phyloP scores from a whole-genome alignment of 30 jellyfish, hydroid and myxozoan species.

The Pseudorhiza aurosa region DNA sequence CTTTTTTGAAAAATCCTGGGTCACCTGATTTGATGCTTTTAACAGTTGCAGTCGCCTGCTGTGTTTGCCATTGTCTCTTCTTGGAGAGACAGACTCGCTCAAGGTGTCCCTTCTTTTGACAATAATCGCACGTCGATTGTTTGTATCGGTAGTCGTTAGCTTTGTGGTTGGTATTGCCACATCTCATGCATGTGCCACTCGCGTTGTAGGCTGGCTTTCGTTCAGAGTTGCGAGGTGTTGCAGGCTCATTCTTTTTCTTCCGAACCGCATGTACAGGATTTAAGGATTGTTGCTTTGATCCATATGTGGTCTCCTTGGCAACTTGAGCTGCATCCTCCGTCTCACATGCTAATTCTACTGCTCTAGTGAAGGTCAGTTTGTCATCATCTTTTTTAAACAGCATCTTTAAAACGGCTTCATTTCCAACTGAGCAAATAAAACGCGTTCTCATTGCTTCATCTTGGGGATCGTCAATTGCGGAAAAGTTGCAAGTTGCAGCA shows the following conservation, averaged over 20 bases:
- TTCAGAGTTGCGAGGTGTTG: conserved; percentile 21
- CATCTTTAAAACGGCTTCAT: conserved; percentile 50
- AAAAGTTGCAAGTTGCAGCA: conserved; percentile 50
- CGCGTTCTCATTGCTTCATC: conserved; percentile 54
- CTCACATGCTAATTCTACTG: conserved; percentile 24
- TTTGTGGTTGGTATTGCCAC: conserved; percentile 33
- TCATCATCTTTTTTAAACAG: conserved; percentile 17
- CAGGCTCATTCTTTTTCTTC: conserved; percentile 6
- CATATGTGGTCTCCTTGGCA: conserved; percentile 36
- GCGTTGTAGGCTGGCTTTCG: conserved; percentile 16
- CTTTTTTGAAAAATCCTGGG: conserved; percentile 2
- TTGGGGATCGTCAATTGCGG: conserved; percentile 50
- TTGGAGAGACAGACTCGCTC: conserved; percentile 48
- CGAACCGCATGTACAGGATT: conserved; percentile 39
- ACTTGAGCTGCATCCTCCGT: conserved; percentile 51
- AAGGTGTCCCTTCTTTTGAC: conserved; percentile 31
- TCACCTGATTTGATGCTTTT: conserved; percentile 28
- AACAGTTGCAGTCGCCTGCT: conserved; percentile 10
- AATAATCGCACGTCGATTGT: conserved; percentile 19
- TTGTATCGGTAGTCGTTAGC: conserved; percentile 35
- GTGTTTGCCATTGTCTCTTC: conserved; percentile 7
- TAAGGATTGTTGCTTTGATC: conserved; percentile 25
- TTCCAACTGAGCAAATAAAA: conserved; percentile 31
- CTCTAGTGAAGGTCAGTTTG: conserved; percentile 31
- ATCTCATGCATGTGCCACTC: conserved; percentile 42